These are phyloP conservation scores for Contarinia nasturtii DNA, from an alignment of 1,140 invertebrate genomes.

Conservation along the genomic window DNA sequence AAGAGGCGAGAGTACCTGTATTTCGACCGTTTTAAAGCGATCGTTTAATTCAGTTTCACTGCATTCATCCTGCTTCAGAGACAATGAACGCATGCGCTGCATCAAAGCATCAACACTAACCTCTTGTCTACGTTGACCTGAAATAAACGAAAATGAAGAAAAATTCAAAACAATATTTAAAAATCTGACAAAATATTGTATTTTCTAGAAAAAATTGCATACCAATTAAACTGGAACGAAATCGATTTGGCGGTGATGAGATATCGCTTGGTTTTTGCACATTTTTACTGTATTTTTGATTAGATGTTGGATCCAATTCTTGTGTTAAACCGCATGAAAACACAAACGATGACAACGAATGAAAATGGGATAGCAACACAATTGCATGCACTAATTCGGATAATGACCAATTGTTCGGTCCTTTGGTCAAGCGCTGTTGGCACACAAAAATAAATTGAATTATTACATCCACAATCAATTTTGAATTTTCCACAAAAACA, in stretches of 20 bases:
- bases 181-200: neutral
- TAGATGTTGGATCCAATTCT: slow-evolving; percentile 35
- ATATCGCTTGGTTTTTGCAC: neutral
- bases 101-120: slow-evolving; percentile 56
- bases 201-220: neutral
- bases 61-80: slow-evolving; percentile 49
- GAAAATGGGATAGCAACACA: slow-evolving; percentile 70
- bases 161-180: too few relatives aligned
- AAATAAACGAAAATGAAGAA: too few relatives aligned
- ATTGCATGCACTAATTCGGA: slow-evolving; percentile 74
- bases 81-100: slow-evolving; percentile 62
- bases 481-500: too few relatives aligned
- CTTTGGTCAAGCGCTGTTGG: slow-evolving; percentile 48
- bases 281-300: slow-evolving; percentile 11
- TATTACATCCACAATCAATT: too few relatives aligned
- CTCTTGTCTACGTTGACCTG: slow-evolving; percentile 11
- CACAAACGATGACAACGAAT: slow-evolving; percentile 68
- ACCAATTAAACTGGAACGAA: neutral
- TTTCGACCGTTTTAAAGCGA: slow-evolving; percentile 56
- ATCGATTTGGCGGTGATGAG: neutral
- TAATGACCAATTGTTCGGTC: slow-evolving; percentile 64
- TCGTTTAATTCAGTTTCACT: slow-evolving; percentile 56
- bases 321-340: slow-evolving; percentile 69
- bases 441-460: too few relatives aligned
- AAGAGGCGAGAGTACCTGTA: slow-evolving; percentile 23